Base-by-base conservation (phyloP, 2,888 invertebrate genomes). In the Heliconius charithonia region DNA sequence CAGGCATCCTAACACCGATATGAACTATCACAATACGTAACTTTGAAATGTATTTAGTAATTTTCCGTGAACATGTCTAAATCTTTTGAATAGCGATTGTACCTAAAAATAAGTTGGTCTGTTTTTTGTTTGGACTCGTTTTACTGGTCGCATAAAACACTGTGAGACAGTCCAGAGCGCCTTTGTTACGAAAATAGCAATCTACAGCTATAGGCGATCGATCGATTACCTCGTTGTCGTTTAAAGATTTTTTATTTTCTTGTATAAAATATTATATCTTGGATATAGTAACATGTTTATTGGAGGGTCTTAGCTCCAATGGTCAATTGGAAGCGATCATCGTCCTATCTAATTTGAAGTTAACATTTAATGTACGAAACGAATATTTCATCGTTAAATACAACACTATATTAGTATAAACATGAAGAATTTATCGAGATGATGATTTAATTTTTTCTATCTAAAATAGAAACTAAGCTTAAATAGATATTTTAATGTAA, bases 141-240 rank as follows among this genome's bases (percentile, higher is more conserved):
- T 84, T 82, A 83, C 83, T 84, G 80, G 84, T 84, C 84, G 81
- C 83, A 84, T 87, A 85, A 87, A 86, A 86, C 85, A 80, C 83
- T 81, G n/a, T 81, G 86, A 86, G 83, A 83, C 80, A 83, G 83
- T 85, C 85, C 86, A 87, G 86, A 86, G 76, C 82, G 83, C 83
- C 80, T 83, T 86, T 85, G 85, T 86, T 85, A 85, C 84, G 77
- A 81, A 85, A 86, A 86, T 86, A 86, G 83, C 71, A 74, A 79
- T 82, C 77, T 78, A 69, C 41, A 37, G 66, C 56, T 66, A 77
- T 45, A 73, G 71, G 13, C 73, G 75, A 79, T 79, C 75, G 80
- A 81, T 81, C 81, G 77, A 81, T 79, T 80, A 74, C 66, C 66
- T 79, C 56, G 51, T 76, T 80, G 76, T 79, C 74, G 79, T 74